Evolutionary conservation across 2,797 vertebrate genomes (phyloP).

Genomic region (Myotis planiceps): DNA sequence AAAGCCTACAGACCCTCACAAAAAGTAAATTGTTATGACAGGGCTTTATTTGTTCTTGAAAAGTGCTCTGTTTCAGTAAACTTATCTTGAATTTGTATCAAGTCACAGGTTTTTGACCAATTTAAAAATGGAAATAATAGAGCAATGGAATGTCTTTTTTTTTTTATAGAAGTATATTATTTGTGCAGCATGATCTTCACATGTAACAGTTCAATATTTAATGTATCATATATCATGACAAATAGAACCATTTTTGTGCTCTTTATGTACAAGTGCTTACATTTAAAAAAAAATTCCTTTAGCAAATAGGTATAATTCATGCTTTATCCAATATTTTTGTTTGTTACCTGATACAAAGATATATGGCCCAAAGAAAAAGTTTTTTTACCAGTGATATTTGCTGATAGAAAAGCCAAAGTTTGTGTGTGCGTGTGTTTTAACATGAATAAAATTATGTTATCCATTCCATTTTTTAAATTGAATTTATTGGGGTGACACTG

Average conservation of each 20-base stretch:
- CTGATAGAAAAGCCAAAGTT: neutral
- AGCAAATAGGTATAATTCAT: neutral
- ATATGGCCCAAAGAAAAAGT: neutral
- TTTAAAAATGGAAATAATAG: slow-evolving; percentile 14
- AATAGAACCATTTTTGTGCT: slow-evolving; percentile 10
- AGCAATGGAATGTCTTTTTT: neutral
- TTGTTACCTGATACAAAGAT: neutral
- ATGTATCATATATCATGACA: neutral
- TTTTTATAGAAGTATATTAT: slow-evolving; percentile 1
- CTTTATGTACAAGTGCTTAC: neutral
- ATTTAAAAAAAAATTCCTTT: neutral
- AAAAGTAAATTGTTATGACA: neutral
- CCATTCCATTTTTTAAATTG: neutral
- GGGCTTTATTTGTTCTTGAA: neutral
- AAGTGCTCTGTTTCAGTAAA: slow-evolving; percentile 5
- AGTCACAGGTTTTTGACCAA: neutral
- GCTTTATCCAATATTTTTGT: neutral
- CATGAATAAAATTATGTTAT: neutral
- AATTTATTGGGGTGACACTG: no score
- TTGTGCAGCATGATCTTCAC: neutral
- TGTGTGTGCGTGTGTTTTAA: neutral
- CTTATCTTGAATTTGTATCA: slow-evolving; percentile 1
- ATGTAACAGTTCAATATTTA: neutral
- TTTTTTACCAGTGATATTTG: neutral
- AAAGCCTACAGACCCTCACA: neutral